Evolutionary conservation across 2,113 vertebrate species (phyloP).

Genomic region (Anarrhichthys ocellatus): DNA sequence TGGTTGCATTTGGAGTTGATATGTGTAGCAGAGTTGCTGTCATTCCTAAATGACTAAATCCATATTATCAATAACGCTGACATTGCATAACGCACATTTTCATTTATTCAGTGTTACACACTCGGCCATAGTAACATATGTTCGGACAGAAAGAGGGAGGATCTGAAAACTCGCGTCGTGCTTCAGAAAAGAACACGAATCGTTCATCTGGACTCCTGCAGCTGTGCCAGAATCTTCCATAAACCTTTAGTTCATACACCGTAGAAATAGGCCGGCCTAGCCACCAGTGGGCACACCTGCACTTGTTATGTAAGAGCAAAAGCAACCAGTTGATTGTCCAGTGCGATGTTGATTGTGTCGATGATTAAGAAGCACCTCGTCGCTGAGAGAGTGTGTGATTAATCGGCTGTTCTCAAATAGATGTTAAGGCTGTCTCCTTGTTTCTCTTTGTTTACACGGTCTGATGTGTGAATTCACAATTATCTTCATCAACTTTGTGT

Average conservation of each 20-base stretch:
- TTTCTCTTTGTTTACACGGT: slow-evolving; percentile 9
- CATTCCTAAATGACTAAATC: background rate
- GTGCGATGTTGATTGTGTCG: background rate
- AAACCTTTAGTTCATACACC: background rate
- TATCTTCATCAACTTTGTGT: background rate
- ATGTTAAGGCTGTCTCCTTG: slow-evolving; percentile 1
- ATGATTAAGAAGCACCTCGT: background rate
- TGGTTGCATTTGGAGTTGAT: background rate
- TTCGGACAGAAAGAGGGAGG: no score
- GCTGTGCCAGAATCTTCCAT: background rate
- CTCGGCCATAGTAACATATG: background rate
- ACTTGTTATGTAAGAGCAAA: slow-evolving; percentile 16
- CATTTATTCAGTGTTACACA: background rate
- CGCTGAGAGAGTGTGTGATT: background rate
- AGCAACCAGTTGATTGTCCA: background rate
- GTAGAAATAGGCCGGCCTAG: background rate
- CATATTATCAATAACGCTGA: background rate
- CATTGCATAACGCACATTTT: background rate
- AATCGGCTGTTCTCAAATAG: slow-evolving; percentile 7
- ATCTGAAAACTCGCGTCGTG: background rate
- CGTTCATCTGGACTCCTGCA: background rate
- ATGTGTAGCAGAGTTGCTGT: background rate
- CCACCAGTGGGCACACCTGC: background rate
- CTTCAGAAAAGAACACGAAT: background rate
- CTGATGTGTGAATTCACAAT: background rate